A percentile compares a stretch with the other conserved stretches of the same genome.
Conservation (phyloP, 2,888 invertebrate species). For the Tetranychus piercei region DNA sequence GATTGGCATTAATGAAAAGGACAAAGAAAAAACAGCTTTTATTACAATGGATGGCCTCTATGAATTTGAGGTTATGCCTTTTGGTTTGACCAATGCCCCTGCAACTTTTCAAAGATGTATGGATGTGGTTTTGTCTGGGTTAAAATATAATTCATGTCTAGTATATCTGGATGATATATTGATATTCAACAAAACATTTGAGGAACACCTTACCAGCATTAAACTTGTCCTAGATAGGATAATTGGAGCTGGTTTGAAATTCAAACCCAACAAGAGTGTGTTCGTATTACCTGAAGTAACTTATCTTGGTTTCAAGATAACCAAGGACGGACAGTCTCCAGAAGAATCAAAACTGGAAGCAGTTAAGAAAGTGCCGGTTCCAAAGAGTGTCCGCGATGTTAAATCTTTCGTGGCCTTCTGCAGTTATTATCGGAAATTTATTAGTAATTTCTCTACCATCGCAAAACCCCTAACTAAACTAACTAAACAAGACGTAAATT, state of each 20-base stretch:
- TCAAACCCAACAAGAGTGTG: conserved; percentile 26
- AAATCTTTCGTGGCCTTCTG: conserved; percentile 25
- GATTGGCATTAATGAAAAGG: conserved; percentile 24
- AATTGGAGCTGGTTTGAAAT: conserved; percentile 23
- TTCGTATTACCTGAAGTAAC: conserved; percentile 21
- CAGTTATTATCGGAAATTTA: conserved; percentile 25
- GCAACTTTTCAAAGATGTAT: conserved; percentile 27
- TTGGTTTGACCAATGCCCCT: conserved; percentile 25
- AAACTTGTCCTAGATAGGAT: conserved; percentile 25
- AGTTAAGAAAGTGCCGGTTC: conserved; percentile 22
- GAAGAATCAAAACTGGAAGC: conserved; percentile 23
- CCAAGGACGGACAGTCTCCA: conserved; percentile 17
- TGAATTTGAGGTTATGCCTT: conserved; percentile 25
- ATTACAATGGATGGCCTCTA: conserved; percentile 23
- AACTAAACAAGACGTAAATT: conserved; percentile 17
- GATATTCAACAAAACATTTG: conserved; percentile 22
- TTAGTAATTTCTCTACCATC: conserved; percentile 23
- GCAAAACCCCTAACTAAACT: conserved; percentile 24
- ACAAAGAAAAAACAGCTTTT: conserved; percentile 27
- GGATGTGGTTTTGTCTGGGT: conserved; percentile 23
- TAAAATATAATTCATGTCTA: conserved; percentile 24
- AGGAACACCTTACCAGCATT: conserved; percentile 22
- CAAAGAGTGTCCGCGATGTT: conserved; percentile 21
- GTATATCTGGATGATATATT: conserved; percentile 27
- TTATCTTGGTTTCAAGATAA: conserved; percentile 26